phyloP scores from a whole-genome alignment of 2,113 vertebrate species.

The Zosterops hypoxanthus region DNA sequence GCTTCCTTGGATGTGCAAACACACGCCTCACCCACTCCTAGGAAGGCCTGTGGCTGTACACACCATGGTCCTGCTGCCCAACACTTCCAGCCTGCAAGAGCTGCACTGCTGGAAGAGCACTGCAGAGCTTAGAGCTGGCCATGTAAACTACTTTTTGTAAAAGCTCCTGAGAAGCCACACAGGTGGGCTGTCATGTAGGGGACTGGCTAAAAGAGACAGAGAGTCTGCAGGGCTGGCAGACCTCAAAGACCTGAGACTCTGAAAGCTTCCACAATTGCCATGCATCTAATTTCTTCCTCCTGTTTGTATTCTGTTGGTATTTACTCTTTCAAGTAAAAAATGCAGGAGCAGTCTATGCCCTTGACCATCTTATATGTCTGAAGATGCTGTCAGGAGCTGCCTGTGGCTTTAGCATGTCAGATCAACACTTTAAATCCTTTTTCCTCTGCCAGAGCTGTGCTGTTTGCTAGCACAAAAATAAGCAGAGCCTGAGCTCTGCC shows the following conservation, averaged over 20 bases:
- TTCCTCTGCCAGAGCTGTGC: neutral
- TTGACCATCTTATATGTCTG: neutral
- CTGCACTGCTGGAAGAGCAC: neutral
- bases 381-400: neutral
- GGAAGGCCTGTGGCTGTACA: accelerated
- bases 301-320: neutral
- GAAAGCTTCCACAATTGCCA: neutral
- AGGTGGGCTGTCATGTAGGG: neutral
- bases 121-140: neutral
- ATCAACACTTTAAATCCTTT: neutral
- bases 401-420: neutral
- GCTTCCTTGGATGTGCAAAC: neutral
- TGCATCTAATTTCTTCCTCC: neutral
- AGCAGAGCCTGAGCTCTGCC: slow-evolving; percentile 14
- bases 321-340: neutral
- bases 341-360: neutral
- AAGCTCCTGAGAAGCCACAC: neutral
- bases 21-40: neutral
- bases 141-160: accelerated
- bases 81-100: neutral
- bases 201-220: neutral
- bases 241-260: neutral
- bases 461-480: slow-evolving; percentile 41
- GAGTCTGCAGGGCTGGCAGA: neutral
- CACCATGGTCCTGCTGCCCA: neutral